Evolutionary conservation across 2,888 invertebrate genomes (phyloP).

Genomic region (Brachypalpus laphriformis): DNA sequence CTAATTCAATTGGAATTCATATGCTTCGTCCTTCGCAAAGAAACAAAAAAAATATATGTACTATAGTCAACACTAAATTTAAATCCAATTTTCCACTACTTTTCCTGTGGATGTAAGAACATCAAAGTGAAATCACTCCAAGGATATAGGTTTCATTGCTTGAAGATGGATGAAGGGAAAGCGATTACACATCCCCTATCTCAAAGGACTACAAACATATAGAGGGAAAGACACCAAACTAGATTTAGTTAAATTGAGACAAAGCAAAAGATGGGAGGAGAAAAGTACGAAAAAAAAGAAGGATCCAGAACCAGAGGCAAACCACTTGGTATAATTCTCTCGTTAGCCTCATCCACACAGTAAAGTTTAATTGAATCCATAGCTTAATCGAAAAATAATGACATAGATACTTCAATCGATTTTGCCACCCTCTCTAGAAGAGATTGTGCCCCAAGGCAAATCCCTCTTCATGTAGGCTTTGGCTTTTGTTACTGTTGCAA

Average conservation of each 20-base stretch:
- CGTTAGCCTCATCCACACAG: slow-evolving; percentile 52
- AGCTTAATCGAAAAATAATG: slow-evolving; percentile 68
- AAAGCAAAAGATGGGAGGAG: neutral
- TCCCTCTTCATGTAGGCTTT: neutral
- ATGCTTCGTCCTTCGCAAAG: neutral
- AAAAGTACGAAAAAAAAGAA: neutral
- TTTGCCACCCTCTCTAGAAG: neutral
- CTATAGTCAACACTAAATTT: slow-evolving; percentile 16
- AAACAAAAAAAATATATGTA: neutral
- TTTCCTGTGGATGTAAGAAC: neutral
- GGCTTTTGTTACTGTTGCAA: slow-evolving; percentile 12
- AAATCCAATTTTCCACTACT: slow-evolving; percentile 54
- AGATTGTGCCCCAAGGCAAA: neutral
- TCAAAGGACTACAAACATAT: neutral
- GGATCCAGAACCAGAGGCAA: neutral
- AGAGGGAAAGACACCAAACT: neutral
- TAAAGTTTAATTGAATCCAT: slow-evolving; percentile 66
- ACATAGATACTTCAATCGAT: slow-evolving; percentile 46
- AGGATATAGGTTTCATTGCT: neutral
- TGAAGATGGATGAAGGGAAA: neutral
- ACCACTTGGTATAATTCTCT: slow-evolving; percentile 47
- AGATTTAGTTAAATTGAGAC: slow-evolving; percentile 8
- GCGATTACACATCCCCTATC: neutral
- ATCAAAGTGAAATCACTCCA: slow-evolving; percentile 15
- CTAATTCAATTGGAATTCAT: slow-evolving; percentile 39